Base-by-base conservation (phyloP, 2,888 invertebrate genomes). In the Xestoiulus laeticollis region DNA sequence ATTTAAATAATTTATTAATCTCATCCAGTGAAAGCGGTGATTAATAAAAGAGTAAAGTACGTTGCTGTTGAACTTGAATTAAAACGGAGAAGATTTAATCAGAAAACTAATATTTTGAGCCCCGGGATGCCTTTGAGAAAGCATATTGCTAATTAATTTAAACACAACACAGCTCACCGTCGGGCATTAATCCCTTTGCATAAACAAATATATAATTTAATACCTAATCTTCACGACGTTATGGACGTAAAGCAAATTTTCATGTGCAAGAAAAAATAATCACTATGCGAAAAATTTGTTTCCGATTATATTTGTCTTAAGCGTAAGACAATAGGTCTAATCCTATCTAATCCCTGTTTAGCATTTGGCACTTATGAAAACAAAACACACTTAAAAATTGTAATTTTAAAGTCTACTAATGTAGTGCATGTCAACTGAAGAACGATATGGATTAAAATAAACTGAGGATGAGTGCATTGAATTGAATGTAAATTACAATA, bases 51-150 rank as follows among this genome's bases (percentile, higher is more conserved):
- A 78, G 78, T 30, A 14, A 30, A 78, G 78, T 14, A 22, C 59
- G 16, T 3, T 30, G 26, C 78, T 16, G 68, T 12, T 68, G 68
- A 68, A 22, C 78, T 78, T 78, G 78, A 3, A 78, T 78, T 32
- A 32, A 78, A 32, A 78, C 30, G 16, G 1, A 26, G 26, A 78
- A 14, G 30, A 30, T 78, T 78, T 78, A 78, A 78, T 78, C 78
- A 78, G 68, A 78, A 78, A 78, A 78, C 78, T 78, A 78, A 78
- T 78, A 78, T 78, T 78, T 78, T 78, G 78, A 78, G 14, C 78
- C 78, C 78, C 78, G 12, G 78, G 30, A 14, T 78, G 78, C 78
- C 30, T 30, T 32, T 78, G 30, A 30, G 78, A 78, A 78, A 78
- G 78, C 78, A 30, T 32, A 78, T 78, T 78, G 78, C 78, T 78